A percentile compares a stretch with the other conserved stretches of the same genome.
phyloP scores from a whole-genome alignment of 2,113 vertebrate species.

The Chitala chitala region DNA sequence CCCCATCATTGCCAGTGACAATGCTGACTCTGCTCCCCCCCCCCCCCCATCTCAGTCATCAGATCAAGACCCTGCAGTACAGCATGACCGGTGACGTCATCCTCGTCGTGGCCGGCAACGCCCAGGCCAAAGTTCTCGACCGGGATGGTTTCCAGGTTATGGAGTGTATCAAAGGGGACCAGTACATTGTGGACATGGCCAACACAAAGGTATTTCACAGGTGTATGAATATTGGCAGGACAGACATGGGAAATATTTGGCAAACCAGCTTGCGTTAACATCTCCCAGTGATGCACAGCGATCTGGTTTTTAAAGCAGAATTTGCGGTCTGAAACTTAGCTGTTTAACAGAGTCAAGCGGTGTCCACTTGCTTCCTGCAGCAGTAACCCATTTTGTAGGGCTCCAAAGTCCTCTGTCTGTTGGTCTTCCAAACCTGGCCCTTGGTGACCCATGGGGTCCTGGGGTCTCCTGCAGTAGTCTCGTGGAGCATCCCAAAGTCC shows the following conservation, averaged over 20 bases:
- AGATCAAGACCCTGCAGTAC: conserved; percentile 88
- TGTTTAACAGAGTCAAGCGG: no score
- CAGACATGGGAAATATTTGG: no score
- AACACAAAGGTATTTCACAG: conserved; percentile 98
- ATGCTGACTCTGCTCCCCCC: not conserved
- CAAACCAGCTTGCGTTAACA: no score
- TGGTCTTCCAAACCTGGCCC: not conserved
- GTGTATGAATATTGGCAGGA: no score
- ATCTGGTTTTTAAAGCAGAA: no score
- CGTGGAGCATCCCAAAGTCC: not conserved
- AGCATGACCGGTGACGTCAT: conserved; percentile 91
- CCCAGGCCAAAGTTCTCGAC: conserved; percentile 94
- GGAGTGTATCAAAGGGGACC: conserved; percentile 94
- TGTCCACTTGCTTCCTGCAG: no score
- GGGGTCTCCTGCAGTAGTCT: not conserved
- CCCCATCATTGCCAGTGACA: not conserved
- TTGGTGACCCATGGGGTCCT: not conserved
- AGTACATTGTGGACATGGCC: conserved; percentile 96
- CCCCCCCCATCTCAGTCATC: conserved; percentile 67
- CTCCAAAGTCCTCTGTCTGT: conserved; percentile 8
- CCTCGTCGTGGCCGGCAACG: conserved; percentile 87
- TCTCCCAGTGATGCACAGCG: no score
- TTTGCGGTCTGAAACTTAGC: no score
- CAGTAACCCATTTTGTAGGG: no score
- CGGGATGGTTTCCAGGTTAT: conserved; percentile 95